Conservation (phyloP, 2,888 invertebrate species). For the Thera britannica region DNA sequence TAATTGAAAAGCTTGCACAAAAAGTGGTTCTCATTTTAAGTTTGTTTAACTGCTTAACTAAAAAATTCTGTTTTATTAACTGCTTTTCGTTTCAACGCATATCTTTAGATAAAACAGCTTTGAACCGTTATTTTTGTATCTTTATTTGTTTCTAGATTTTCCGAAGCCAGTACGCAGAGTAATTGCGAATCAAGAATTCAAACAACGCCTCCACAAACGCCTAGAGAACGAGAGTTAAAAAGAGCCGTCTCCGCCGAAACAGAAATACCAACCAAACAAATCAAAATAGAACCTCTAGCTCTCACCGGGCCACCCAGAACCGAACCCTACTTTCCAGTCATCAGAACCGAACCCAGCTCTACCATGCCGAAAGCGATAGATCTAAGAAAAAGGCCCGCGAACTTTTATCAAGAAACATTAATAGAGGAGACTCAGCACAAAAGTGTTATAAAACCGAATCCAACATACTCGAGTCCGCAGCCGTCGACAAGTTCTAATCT, state of each 20-base stretch:
- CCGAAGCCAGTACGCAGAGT: conserved; percentile 65
- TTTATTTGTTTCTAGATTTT: conserved; percentile 53
- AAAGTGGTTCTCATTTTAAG: too few species aligned
- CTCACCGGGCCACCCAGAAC: conserved; percentile 26
- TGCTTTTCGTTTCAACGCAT: too few species aligned
- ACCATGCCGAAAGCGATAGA: conserved; percentile 59
- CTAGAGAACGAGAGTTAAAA: conserved; percentile 50
- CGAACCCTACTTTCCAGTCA: conserved; percentile 24
- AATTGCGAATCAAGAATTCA: conserved; percentile 54
- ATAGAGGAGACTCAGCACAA: conserved; percentile 62
- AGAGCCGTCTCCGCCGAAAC: conserved; percentile 54
- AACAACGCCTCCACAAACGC: conserved; percentile 34
- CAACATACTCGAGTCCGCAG: conserved; percentile 70
- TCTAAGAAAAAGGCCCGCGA: conserved; percentile 66
- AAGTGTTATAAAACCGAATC: conserved; percentile 74
- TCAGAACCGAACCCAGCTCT: conserved; percentile 12
- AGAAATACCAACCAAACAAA: conserved; percentile 49
- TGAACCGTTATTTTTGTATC: not conserved
- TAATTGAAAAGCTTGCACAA: too few species aligned
- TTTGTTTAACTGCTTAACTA: too few species aligned
- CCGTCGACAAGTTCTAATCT: conserved; percentile 70
- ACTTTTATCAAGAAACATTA: conserved; percentile 78
- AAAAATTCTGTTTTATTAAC: too few species aligned
- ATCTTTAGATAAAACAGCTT: too few species aligned
- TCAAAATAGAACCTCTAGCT: conserved; percentile 45